These are phyloP conservation scores for Bombus haemorrhoidalis DNA, from an alignment of 1,140 invertebrate species.

Conservation along the genomic window DNA sequence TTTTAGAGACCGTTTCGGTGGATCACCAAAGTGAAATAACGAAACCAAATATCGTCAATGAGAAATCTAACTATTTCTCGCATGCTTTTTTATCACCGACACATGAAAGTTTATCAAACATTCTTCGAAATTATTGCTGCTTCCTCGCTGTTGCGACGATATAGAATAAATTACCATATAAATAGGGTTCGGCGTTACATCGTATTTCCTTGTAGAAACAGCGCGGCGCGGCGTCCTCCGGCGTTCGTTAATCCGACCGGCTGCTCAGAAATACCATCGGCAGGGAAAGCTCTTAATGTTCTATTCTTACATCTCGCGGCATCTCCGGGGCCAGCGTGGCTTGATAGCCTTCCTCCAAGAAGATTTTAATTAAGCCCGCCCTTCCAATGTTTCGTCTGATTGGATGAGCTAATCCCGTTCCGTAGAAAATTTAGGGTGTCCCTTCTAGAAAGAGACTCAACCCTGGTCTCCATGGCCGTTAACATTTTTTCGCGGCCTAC, in stretches of 20 bases:
- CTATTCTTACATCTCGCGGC: conserved; percentile 75
- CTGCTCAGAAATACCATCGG: conserved; percentile 58
- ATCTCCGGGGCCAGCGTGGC: conserved; percentile 48
- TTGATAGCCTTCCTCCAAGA: conserved; percentile 72
- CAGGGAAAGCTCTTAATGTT: conserved; percentile 70
- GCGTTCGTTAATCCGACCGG: conserved; percentile 54
- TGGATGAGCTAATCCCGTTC: conserved; percentile 78
- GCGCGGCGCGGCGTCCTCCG: background rate
- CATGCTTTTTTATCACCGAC: background rate
- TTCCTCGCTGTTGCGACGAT: background rate
- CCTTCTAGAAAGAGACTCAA: conserved; percentile 59
- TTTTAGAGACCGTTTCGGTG: no score
- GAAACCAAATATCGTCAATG: background rate
- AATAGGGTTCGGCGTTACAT: conserved; percentile 37
- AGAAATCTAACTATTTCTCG: background rate
- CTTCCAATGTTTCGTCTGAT: conserved; percentile 82
- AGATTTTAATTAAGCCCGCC: conserved; percentile 83
- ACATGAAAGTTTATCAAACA: background rate
- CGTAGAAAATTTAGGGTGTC: conserved; percentile 77
- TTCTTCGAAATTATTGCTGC: conserved; percentile 10
- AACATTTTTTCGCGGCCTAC: conserved; percentile 57
- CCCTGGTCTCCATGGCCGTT: conserved; percentile 4
- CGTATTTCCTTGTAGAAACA: conserved; percentile 33
- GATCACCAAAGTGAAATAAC: background rate
- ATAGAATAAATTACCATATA: conserved; percentile 53